Base-by-base conservation (phyloP, 2,888 invertebrate species). In the Lithophane leautieri region DNA sequence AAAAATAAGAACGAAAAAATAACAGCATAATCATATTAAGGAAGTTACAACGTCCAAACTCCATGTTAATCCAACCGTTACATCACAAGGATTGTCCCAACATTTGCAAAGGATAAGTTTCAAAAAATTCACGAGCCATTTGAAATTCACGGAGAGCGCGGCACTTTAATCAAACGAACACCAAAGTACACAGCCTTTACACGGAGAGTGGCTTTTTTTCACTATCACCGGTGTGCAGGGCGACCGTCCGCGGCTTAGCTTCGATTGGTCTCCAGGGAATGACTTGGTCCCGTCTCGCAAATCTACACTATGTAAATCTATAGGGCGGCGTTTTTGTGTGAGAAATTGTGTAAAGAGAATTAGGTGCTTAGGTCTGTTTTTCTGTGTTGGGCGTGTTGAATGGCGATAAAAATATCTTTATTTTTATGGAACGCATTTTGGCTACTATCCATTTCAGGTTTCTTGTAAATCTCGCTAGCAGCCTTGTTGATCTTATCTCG, bases 151-250 rank as follows among this genome's bases (percentile, higher is more conserved):
- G 74, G 73, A 76, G 81, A 71, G 83, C 68, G 70, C 74, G 75
- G 73, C 70, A 83, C 83, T 83, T 83, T 83, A 84, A 83, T 83
- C 83, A 83, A 84, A 83, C 83, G 85, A 84, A 84, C 78, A 81
- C 85, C 85, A 81, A 84, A 84, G 83, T 81, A 83, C 84, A 78
- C 76, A 72, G 85, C 79, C 75, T 85, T 85, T 86, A 78, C 81
- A 72, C 73, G 75, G 40, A 73, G 73, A 78, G 75, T 76, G 77
- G 85, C 76, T 75, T 85, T 87, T 75, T 86, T 87, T 83, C 83
- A 80, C 83, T 86, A 87, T 88, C 87, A 83, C 79, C 81, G 85
- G 75, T 78, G 81, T 77, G 78, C 88, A 87, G 88, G 81, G 76
- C 79, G 73, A 63, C 77, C 74, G 84, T 68, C 70, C 75, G 78